A percentile compares a stretch with the other conserved stretches of the same genome.
phyloP scores from a whole-genome alignment of 2,888 invertebrate genomes.

The Congeria kusceri region DNA sequence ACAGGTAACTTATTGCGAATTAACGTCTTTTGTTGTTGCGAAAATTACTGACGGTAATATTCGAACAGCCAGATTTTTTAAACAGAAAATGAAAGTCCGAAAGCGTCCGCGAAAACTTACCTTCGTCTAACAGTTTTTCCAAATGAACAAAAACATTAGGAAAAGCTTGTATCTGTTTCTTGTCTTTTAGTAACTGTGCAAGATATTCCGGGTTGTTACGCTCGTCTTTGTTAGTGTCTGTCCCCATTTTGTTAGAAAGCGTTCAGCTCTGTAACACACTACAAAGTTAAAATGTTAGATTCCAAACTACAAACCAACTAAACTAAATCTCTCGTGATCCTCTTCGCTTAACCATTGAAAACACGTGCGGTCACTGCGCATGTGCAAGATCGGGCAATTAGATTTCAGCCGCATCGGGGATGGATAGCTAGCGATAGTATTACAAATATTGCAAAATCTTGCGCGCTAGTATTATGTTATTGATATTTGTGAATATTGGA shows the following conservation, averaged over 20 bases:
- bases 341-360: conserved; percentile 81
- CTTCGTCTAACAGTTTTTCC: conserved; percentile 99
- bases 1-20: conserved; percentile 15
- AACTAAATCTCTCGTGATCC: conserved; percentile 71
- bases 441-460: too few relatives aligned
- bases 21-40: too few relatives aligned
- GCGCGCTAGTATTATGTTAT: too few relatives aligned
- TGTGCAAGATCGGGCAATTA: conserved; percentile 73
- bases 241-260: conserved; percentile 82
- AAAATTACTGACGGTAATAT: too few relatives aligned
- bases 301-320: conserved; percentile 82
- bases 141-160: conserved; percentile 99
- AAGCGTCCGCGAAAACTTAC: conserved; percentile 88
- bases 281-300: conserved; percentile 81
- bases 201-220: conserved; percentile 93
- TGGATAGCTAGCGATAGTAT: not conserved
- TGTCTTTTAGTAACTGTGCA: conserved; percentile 99
- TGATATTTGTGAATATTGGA: too few relatives aligned
- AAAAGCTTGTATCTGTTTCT: conserved; percentile 99
- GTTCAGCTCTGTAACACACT: conserved; percentile 79
- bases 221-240: conserved; percentile 83
- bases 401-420: conserved; percentile 56
- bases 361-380: conserved; percentile 83
- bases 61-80: too few relatives aligned
- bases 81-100: too few relatives aligned